Percentiles rank a stretch among this genome's conserved stretches.
Evolutionary conservation across 2,888 invertebrate species (phyloP).

Genomic region (Brachyopa scutellaris): DNA sequence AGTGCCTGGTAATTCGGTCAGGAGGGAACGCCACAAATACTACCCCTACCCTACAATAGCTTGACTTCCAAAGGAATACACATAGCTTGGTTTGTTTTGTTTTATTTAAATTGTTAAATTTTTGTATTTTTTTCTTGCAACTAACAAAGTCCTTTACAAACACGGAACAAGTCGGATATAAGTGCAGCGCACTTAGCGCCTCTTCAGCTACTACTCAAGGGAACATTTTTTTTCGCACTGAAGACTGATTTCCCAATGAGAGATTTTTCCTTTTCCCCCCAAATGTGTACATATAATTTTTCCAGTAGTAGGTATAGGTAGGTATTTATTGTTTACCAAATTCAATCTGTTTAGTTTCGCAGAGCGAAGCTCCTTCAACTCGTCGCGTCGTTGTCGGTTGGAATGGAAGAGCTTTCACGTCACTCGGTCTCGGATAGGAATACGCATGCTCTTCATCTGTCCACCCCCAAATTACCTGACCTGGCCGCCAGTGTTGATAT

Average conservation of each 20-base stretch:
- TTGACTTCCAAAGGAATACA: slow-evolving; percentile 15
- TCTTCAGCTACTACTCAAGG: slow-evolving; percentile 51
- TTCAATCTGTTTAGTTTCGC: slow-evolving; percentile 55
- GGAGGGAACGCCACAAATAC: slow-evolving; percentile 20
- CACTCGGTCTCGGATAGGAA: slow-evolving; percentile 10
- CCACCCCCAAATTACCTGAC: slow-evolving; percentile 21
- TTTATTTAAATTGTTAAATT: slow-evolving; percentile 55
- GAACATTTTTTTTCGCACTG: slow-evolving; percentile 60
- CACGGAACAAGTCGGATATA: slow-evolving; percentile 12
- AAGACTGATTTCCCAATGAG: slow-evolving; percentile 61
- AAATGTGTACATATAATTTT: slow-evolving; percentile 55
- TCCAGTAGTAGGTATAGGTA: slow-evolving; percentile 36
- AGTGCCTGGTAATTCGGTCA: slow-evolving; percentile 44
- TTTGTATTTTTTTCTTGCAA: background rate
- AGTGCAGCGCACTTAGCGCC: slow-evolving; percentile 34
- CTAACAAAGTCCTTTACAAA: slow-evolving; percentile 7
- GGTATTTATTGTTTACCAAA: slow-evolving; percentile 70
- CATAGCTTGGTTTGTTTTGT: background rate
- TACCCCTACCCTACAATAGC: slow-evolving; percentile 3
- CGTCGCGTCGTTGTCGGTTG: slow-evolving; percentile 1
- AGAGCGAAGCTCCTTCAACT: slow-evolving; percentile 53
- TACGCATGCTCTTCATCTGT: slow-evolving; percentile 63
- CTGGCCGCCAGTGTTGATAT: no score
- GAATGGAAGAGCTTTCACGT: slow-evolving; percentile 60
- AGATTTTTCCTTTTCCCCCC: slow-evolving; percentile 50